These are phyloP conservation scores for Hirtodrosophila alboralis DNA, from an alignment of 2,888 invertebrate species.

Conservation along the genomic window DNA sequence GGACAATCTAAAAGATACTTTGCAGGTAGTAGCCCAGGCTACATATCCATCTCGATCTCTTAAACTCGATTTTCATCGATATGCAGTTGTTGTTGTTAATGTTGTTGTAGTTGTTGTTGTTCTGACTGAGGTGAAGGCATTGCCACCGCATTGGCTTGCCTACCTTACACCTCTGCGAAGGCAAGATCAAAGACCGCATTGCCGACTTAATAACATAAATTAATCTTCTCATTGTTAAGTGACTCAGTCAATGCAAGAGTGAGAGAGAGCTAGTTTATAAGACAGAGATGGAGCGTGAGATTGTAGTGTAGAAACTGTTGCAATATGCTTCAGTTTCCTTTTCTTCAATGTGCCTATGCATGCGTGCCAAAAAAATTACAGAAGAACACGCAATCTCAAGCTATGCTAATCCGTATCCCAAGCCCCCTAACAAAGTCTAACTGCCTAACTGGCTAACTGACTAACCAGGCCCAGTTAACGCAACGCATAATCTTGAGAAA, in stretches of 20 bases:
- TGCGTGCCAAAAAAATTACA: conserved; percentile 69
- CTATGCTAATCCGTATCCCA: conserved; percentile 61
- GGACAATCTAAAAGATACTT: conserved; percentile 46
- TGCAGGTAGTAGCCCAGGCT: conserved; percentile 71
- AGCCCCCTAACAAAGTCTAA: background rate
- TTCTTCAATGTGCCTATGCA: conserved; percentile 46
- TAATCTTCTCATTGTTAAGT: conserved; percentile 81
- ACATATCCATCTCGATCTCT: conserved; percentile 61
- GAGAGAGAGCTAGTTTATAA: background rate
- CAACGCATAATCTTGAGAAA: conserved; percentile 33
- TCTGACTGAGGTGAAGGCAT: conserved; percentile 67
- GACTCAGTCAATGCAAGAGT: conserved; percentile 13
- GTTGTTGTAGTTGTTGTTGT: conserved; percentile 16
- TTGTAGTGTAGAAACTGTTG: conserved; percentile 19
- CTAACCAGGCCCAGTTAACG: conserved; percentile 76
- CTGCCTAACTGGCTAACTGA: conserved; percentile 2
- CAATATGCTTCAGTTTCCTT: too few species aligned
- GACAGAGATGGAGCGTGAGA: conserved; percentile 9
- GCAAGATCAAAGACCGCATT: conserved; percentile 78
- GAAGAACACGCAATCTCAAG: conserved; percentile 47
- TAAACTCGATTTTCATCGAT: conserved; percentile 59
- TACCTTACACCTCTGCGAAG: conserved; percentile 82
- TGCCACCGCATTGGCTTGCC: conserved; percentile 83
- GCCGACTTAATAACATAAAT: conserved; percentile 84
- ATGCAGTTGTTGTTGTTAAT: conserved; percentile 20